A percentile compares a stretch with the other conserved stretches of the same genome.
phyloP scores from a whole-genome alignment of 2,113 vertebrate species.

The Laterallus jamaicensis region DNA sequence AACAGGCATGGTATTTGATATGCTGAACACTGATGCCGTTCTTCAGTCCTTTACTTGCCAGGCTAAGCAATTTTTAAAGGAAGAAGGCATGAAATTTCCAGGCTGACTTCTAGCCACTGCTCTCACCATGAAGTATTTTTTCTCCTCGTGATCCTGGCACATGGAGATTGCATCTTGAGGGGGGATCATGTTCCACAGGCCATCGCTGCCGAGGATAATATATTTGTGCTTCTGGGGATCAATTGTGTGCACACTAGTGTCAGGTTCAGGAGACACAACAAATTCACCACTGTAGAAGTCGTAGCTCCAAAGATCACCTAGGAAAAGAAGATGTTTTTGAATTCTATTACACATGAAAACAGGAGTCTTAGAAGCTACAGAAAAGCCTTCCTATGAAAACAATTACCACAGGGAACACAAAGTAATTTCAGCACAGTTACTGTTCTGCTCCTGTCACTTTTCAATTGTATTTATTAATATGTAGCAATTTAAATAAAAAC shows the following conservation, averaged over 20 bases:
- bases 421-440: background rate
- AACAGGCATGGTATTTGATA: fast-evolving
- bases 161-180: slow-evolving; percentile 94
- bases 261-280: slow-evolving; percentile 96
- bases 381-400: background rate
- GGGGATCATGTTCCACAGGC: slow-evolving; percentile 98
- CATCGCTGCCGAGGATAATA: slow-evolving; percentile 96
- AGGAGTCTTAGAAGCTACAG: fast-evolving
- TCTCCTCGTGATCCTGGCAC: slow-evolving; percentile 93
- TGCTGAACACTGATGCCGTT: background rate
- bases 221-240: slow-evolving; percentile 92
- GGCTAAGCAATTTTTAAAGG: background rate
- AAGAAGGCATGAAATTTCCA: background rate
- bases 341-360: background rate
- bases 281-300: slow-evolving; percentile 98
- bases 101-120: background rate
- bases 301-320: slow-evolving; percentile 98
- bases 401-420: background rate
- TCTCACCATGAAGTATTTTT: slow-evolving; percentile 77
- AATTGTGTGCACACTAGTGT: slow-evolving; percentile 92
- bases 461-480: background rate
- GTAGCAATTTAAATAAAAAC: background rate
- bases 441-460: background rate
- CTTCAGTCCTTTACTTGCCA: fast-evolving
- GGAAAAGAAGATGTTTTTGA: background rate